Conservation (phyloP, 2,797 vertebrate genomes). For the Adelosebastes latens region DNA sequence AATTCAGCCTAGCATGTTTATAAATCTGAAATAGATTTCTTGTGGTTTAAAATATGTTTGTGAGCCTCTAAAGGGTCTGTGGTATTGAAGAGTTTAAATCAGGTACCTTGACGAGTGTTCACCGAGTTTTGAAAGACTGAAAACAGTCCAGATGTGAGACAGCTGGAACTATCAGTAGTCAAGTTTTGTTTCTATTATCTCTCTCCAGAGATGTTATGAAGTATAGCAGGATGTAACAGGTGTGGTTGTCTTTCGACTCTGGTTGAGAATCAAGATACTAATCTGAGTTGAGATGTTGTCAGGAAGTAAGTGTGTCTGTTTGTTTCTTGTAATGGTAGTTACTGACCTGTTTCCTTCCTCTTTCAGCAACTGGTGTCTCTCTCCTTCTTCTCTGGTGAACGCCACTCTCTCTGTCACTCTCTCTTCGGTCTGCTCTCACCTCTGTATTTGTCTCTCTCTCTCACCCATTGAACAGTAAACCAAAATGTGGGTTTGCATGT, state of each 20-base stretch:
- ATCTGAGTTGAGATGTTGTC: slow-evolving; percentile 8
- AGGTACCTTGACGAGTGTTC: neutral
- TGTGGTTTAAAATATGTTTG: neutral
- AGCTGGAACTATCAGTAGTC: neutral
- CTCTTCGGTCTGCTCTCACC: neutral
- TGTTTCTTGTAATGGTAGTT: slow-evolving; percentile 25
- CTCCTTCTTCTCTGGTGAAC: slow-evolving; percentile 11
- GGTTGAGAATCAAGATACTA: slow-evolving; percentile 11
- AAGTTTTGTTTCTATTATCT: neutral
- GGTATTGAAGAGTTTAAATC: neutral
- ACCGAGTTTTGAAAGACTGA: neutral
- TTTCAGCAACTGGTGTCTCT: slow-evolving; percentile 37
- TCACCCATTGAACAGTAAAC: slow-evolving; percentile 43
- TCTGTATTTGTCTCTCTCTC: slow-evolving; percentile 15
- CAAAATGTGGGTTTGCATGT: slow-evolving; percentile 25
- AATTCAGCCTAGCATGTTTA: neutral
- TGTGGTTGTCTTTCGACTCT: slow-evolving; percentile 1
- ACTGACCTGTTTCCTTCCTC: slow-evolving; percentile 76
- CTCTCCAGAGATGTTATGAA: neutral
- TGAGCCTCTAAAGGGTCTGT: neutral
- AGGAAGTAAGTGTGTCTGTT: slow-evolving; percentile 41
- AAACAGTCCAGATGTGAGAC: neutral
- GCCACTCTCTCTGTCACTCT: slow-evolving; percentile 5
- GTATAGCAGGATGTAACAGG: slow-evolving; percentile 53
- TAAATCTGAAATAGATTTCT: neutral